Percentiles rank a stretch among this genome's conserved stretches.
These are phyloP conservation scores for Eupsilia transversa DNA, from an alignment of 2,888 invertebrate species.

Conservation along the genomic window DNA sequence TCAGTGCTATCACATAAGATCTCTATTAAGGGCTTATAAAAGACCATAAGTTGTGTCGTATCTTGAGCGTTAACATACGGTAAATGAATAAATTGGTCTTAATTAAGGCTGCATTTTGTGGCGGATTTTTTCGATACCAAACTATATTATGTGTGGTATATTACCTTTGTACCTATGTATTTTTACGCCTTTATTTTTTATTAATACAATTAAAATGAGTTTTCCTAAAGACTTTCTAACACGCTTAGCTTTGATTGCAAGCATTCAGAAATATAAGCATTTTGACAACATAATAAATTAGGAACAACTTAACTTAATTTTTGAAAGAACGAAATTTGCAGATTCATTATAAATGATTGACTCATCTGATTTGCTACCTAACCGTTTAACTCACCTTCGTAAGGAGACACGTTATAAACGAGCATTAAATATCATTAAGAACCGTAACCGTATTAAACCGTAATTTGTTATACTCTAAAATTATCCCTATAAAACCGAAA, in stretches of 20 bases:
- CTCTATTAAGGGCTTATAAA: conserved; percentile 73
- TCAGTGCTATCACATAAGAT: conserved; percentile 63
- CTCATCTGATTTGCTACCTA: conserved; percentile 13
- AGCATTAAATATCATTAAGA: conserved; percentile 38
- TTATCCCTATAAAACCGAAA: conserved; percentile 43
- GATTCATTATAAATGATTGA: conserved; percentile 31
- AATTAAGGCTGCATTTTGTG: conserved; percentile 66
- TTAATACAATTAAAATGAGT: too few species aligned
- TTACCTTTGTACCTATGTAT: too few species aligned
- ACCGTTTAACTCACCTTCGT: conserved; percentile 17
- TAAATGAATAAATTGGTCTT: conserved; percentile 68
- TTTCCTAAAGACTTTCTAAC: neutral
- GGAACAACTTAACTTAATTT: neutral
- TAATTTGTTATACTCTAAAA: conserved; percentile 41
- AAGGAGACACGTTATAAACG: conserved; percentile 20
- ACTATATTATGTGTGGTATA: too few species aligned
- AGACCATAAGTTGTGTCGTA: conserved; percentile 75
- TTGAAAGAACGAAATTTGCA: neutral
- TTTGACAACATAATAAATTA: neutral
- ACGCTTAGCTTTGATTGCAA: neutral
- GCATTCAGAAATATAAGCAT: neutral
- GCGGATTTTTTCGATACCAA: conserved; percentile 2
- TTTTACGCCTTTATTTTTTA: neutral
- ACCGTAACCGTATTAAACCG: conserved; percentile 42
- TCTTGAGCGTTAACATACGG: conserved; percentile 70